phyloP scores from a whole-genome alignment of 2,888 invertebrate species.

The Lasioglossum marginatum region DNA sequence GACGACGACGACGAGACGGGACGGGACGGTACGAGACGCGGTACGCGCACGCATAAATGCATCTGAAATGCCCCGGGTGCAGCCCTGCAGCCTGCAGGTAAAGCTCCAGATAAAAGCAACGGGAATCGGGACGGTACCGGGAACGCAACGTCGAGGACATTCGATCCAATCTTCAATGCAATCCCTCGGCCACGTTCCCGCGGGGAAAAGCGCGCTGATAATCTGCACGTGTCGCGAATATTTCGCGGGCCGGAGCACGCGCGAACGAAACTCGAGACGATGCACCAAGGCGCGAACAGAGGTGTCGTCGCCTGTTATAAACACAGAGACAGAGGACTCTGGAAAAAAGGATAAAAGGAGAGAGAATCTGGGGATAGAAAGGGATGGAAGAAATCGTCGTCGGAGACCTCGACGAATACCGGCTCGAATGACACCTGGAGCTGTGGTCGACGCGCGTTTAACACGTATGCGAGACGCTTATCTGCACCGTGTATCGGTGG shows the following conservation, averaged over 20 bases:
- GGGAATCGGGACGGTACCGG: conserved; percentile 63
- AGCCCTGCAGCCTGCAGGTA: conserved; percentile 47
- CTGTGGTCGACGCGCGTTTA: conserved; percentile 47
- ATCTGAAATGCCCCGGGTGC: conserved; percentile 40
- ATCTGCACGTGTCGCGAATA: conserved; percentile 75
- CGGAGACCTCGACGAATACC: conserved; percentile 57
- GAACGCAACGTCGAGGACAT: conserved; percentile 77
- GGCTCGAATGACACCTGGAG: conserved; percentile 65
- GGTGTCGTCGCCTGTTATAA: conserved; percentile 64
- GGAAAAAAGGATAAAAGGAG: not conserved
- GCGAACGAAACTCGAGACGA: conserved; percentile 70
- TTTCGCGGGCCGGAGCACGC: conserved; percentile 75
- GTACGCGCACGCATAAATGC: conserved; percentile 44
- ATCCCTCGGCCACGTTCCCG: conserved; percentile 46
- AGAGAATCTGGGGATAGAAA: not conserved
- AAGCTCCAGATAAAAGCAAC: conserved; percentile 58
- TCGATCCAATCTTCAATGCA: conserved; percentile 75
- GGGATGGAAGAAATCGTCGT: conserved; percentile 24
- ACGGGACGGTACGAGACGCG: not conserved
- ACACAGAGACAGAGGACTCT: conserved; percentile 33
- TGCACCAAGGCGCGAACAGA: conserved; percentile 61
- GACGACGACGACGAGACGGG: not conserved
- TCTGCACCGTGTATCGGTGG: conserved; percentile 41
- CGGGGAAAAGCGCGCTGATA: conserved; percentile 67
- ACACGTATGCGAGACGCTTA: conserved; percentile 50